Evolutionary conservation across 2,888 invertebrate species (phyloP), one percentile per base, ranked within the genome.

Genomic region (Eudemis profundana): DNA sequence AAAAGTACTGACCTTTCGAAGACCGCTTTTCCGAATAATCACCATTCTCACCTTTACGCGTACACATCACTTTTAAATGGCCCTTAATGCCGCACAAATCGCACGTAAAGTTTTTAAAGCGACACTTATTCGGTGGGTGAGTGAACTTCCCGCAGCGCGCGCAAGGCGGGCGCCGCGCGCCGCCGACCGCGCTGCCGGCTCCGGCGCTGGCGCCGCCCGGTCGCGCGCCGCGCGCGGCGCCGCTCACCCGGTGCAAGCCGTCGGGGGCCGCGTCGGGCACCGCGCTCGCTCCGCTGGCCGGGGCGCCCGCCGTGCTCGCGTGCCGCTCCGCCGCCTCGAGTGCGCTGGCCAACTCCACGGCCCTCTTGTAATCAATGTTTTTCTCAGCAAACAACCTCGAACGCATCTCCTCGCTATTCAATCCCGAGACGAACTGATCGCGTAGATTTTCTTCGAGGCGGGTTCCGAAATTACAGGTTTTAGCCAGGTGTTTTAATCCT

Each of bases 311-410:
- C 40, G 40, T 15, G 15, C 40, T 40, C 29, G 75, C 73, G 47
- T 73, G 71, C 64, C 53, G 61, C 21, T 71, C 72, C 14, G 74
- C 76, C 1, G 74, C 74, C 69, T 75, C 75, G 44, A 75, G 61
- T 10, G 71, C 68, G 62, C 69, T 46, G 17, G 72, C 73, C 14
- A 73, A 57, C 56, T 72, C 71, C 44, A 73, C 70, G n/a, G 71
- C 73, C 60, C 60, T 51, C 29, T 65, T 68, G 56, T 71, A 74
- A 2, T 67, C 23, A 3, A 74, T 59, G 2, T 66, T 60, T 17
- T 61, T 72, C 40, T 74, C 73, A 0, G 72, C 71, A 17, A 74
- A 74, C 4, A 74, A 57, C 21, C 71, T 56, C 1, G 73, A 71
- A n/a, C 72, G 51, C 70, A 73, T 72, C 1, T 23, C 63, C 10